Conservation (phyloP, 53 echinoderm and acorn worm genomes). For the Hippasteria phrygiana region DNA sequence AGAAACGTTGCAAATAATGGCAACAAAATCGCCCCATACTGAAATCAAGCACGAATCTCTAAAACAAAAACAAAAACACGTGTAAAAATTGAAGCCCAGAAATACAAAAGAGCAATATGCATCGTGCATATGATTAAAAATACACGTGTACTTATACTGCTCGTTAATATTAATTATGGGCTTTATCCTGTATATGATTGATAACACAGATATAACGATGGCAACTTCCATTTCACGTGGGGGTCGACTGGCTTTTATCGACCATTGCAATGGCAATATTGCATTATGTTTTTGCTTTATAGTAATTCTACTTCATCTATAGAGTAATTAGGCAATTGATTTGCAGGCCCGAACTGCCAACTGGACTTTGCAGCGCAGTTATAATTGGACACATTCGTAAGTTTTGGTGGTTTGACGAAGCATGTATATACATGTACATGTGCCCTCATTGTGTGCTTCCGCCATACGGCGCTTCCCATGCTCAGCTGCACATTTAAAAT, state of each 20-base stretch:
- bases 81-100: neutral
- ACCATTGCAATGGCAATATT: neutral
- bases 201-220: neutral
- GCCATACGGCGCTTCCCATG: no score
- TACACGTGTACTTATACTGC: constrained; percentile 1
- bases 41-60: neutral
- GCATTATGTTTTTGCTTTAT: neutral
- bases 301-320: no score
- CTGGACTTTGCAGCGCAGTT: no score
- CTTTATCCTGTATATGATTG: neutral
- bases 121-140: neutral
- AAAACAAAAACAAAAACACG: neutral
- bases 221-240: neutral
- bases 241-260: neutral
- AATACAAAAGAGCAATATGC: neutral
- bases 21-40: neutral
- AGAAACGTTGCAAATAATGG: neutral
- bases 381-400: no score
- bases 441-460: no score
- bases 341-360: no score
- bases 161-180: constrained; percentile 12
- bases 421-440: no score
- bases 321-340: no score
- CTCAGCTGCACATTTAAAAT: no score
- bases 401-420: no score